These are phyloP conservation scores for Campylomormyrus numenius DNA, from an alignment of 2,113 vertebrate genomes.

Conservation along the genomic window DNA sequence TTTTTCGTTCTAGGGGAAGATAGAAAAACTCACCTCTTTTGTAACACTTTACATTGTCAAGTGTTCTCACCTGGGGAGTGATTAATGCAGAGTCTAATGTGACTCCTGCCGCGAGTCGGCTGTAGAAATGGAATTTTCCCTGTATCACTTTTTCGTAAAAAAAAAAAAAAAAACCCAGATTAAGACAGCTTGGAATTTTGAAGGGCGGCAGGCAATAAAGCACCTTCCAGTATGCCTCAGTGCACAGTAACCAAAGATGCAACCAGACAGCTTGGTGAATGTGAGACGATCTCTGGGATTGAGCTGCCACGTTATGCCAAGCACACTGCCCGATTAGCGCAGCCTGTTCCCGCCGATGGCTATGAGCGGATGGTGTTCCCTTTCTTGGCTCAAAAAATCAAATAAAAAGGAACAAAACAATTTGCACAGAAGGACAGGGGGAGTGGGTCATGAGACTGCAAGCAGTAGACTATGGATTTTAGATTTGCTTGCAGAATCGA, in stretches of 20 bases:
- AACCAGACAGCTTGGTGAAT: not conserved
- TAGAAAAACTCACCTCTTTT: not conserved
- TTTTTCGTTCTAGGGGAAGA: not conserved
- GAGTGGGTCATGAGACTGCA: not conserved
- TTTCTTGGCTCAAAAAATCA: not conserved
- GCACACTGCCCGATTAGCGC: not conserved
- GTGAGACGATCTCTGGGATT: not conserved
- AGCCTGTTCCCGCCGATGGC: not conserved
- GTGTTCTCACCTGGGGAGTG: not conserved
- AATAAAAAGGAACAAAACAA: not conserved
- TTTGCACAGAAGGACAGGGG: not conserved
- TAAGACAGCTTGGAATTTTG: not conserved
- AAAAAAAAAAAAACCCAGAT: not conserved
- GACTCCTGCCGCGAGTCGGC: not conserved
- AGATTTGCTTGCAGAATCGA: not conserved
- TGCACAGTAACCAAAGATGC: not conserved
- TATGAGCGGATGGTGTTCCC: not conserved
- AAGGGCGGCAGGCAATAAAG: not conserved
- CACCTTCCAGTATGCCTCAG: not conserved
- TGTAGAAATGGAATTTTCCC: not conserved
- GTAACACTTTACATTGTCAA: not conserved
- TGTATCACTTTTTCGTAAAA: not conserved
- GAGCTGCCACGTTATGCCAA: not conserved
- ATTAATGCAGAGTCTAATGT: not conserved
- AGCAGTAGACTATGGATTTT: not conserved